A percentile compares a stretch with the other conserved stretches of the same genome.
These are phyloP conservation scores for Enteromius treurensis DNA, from an alignment of 2,797 vertebrate species.

Conservation along the genomic window DNA sequence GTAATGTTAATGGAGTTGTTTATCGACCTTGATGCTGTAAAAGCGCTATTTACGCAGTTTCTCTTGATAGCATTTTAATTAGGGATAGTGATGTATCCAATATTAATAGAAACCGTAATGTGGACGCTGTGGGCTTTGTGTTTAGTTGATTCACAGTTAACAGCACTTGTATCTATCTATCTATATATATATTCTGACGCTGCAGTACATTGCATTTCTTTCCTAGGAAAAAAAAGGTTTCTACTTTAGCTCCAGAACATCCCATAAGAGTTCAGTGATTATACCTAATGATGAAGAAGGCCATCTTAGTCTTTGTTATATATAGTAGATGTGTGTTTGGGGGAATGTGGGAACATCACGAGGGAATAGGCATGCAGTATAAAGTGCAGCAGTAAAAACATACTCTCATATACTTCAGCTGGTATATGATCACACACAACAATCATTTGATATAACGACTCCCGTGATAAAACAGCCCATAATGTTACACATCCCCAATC, in stretches of 20 bases:
- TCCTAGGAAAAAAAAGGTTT: neutral
- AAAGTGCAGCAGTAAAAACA: conserved; percentile 8
- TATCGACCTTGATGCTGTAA: conserved; percentile 64
- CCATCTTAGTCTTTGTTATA: conserved; percentile 6
- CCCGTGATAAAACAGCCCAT: neutral
- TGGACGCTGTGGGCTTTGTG: neutral
- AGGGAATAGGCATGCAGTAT: neutral
- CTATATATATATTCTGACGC: neutral
- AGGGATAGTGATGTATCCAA: conserved; percentile 47
- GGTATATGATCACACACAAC: neutral
- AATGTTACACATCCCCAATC: neutral
- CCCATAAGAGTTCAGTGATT: neutral
- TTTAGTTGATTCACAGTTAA: conserved; percentile 21
- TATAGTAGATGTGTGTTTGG: neutral
- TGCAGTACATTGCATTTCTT: neutral
- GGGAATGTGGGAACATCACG: neutral
- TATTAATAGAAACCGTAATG: conserved; percentile 12
- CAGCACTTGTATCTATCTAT: neutral
- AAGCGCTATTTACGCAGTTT: conserved; percentile 47
- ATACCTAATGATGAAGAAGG: conserved; percentile 2
- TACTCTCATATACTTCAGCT: conserved; percentile 1
- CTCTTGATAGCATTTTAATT: conserved; percentile 48
- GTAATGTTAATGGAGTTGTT: conserved; percentile 71
- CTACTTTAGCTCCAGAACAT: neutral
- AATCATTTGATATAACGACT: conserved; percentile 18